These are phyloP conservation scores for Dryas iulia DNA, from an alignment of 1,140 invertebrate species.

Conservation along the genomic window DNA sequence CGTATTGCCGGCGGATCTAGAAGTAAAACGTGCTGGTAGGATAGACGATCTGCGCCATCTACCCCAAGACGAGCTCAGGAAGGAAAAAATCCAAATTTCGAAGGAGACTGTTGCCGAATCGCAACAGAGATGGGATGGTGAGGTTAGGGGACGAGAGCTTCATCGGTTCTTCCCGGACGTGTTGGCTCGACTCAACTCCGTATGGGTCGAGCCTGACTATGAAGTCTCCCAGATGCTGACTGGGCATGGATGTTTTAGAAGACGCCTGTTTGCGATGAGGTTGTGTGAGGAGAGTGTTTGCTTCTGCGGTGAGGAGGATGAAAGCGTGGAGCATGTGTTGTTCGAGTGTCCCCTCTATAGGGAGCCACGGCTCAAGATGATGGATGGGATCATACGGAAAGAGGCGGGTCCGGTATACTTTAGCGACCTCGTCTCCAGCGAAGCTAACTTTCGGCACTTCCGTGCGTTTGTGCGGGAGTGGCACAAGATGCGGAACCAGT, in stretches of 20 bases:
- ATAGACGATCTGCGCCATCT: not conserved
- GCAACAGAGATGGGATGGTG: conserved; percentile 20
- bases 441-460: conserved; percentile 2
- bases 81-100: not conserved
- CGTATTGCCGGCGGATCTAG: conserved; percentile 42
- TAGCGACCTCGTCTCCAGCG: conserved; percentile 15
- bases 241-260: too few species aligned
- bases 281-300: conserved; percentile 1
- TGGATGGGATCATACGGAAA: conserved; percentile 8
- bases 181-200: not conserved
- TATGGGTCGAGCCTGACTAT: conserved; percentile 24
- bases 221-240: conserved; percentile 15
- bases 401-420: conserved; percentile 17
- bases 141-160: conserved; percentile 7
- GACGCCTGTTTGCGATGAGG: conserved; percentile 11
- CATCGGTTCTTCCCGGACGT: conserved; percentile 16
- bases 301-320: too few species aligned
- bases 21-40: conserved; percentile 34
- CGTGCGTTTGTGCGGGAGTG: conserved; percentile 3
- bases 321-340: too few species aligned
- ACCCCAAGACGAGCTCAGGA: not conserved
- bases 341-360: conserved; percentile 7
- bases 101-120: conserved; percentile 6
- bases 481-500: conserved; percentile 1
- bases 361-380: not conserved